Evolutionary conservation across 2,113 vertebrate genomes (phyloP), one percentile per base, ranked within the genome.

Genomic region (Argyrosomus japonicus): DNA sequence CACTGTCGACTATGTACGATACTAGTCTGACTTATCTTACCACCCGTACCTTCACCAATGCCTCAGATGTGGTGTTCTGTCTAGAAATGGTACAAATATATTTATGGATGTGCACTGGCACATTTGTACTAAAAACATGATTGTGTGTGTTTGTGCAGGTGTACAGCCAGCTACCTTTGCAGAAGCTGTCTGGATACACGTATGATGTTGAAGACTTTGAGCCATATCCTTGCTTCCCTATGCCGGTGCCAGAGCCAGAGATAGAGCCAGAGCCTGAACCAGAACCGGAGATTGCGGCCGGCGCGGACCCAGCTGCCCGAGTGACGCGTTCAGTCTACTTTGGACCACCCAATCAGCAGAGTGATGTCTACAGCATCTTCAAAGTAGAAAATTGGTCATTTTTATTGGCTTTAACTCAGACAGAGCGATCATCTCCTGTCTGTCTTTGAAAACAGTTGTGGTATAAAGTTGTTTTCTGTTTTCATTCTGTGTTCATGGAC

Each of bases 131-230:
- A 18, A 15, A 17, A 50, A 15, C 48, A 6, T 15, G 14, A 50
- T 50, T 63, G 53, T 70, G 2, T 40, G n/a, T 80, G 15, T 71
- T 15, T 48, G 3, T 61, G 48, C 88, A 98, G 97, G 74, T 97
- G 12, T 96, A 95, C 79, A 85, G 43, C 36, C 75, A 89, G 43
- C 91, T 97, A 85, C 95, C 95, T 6, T 11, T 95, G 0, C 90
- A 93, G 80, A 92, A 91, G 48, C 78, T 96, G 19, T 87, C 87
- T 19, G 96, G 95, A 23, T 97, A 97, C 15, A 0, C 2, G 3
- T 47, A 88, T 21, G 63, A 65, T 0, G 58, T 85, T 13, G 79
- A 87, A 0, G 93, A 95, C 69, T 0, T 1, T 0, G 85, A 93
- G 3, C 60, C 77, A 0, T 65, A 87, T 17, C 79, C 70, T 21